These are phyloP conservation scores for Caenorhabditis panamensis DNA, from an alignment of 2,888 invertebrate genomes.

Conservation along the genomic window DNA sequence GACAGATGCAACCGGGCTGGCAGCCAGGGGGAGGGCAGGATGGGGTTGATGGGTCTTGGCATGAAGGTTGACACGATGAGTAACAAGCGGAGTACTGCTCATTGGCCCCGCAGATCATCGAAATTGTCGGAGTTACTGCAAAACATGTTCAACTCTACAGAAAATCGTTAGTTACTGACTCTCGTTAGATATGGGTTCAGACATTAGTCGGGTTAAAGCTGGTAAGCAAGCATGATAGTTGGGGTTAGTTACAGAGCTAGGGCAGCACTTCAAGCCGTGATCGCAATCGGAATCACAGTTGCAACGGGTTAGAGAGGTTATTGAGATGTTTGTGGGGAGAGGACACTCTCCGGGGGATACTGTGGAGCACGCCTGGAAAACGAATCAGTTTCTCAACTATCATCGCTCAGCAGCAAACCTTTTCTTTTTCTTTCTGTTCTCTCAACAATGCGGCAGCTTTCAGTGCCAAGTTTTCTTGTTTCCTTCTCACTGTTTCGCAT, in stretches of 20 bases:
- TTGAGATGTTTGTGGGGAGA: slow-evolving; percentile 20
- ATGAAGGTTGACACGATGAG: slow-evolving; percentile 70
- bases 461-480: slow-evolving; percentile 57
- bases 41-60: slow-evolving; percentile 67
- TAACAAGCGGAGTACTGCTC: slow-evolving; percentile 68
- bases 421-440: slow-evolving; percentile 36
- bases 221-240: slow-evolving; percentile 50
- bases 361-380: slow-evolving; percentile 40
- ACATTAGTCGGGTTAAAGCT: slow-evolving; percentile 33
- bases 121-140: slow-evolving; percentile 63
- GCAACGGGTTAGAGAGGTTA: slow-evolving; percentile 49
- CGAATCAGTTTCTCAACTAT: background rate
- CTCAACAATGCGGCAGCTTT: slow-evolving; percentile 52
- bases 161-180: slow-evolving; percentile 5
- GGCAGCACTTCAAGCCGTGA: slow-evolving; percentile 63
- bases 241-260: slow-evolving; percentile 44
- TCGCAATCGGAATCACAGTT: slow-evolving; percentile 68
- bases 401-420: background rate
- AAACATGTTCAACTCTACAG: background rate
- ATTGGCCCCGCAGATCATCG: slow-evolving; percentile 63
- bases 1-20: slow-evolving; percentile 69
- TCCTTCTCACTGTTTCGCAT: slow-evolving; percentile 61
- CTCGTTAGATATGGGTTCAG: slow-evolving; percentile 41
- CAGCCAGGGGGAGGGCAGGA: slow-evolving; percentile 68
- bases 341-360: slow-evolving; percentile 51